Evolutionary conservation across 2,888 invertebrate genomes (phyloP), one percentile per base, ranked within the genome.

Genomic region (Ephialtes manifestator): DNA sequence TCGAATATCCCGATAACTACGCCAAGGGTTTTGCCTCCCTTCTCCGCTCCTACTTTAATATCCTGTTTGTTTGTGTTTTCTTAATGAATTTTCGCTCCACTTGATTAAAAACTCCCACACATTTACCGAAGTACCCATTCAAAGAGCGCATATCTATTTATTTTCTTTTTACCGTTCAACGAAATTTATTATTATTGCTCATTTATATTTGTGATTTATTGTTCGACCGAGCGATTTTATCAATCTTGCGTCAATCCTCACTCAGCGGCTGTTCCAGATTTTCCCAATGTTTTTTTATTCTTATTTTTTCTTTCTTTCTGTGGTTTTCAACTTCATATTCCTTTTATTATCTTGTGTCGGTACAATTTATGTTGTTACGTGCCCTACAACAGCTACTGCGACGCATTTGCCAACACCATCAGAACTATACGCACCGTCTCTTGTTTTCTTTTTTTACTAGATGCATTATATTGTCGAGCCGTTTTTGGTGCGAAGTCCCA

Each of bases 401-500:
- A 0, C 48, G 67, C 39, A 48, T 46, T 58, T 46, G 20, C 20
- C 13, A 43, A 18, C 70, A 35, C 20, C 43, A 43, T 2, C 35
- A 2, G 48, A 39, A 18, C 39, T 39, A 39, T 39, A 15, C 53
- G 53, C 7, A 31, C 70, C 53, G 43, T 53, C 13, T 76, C 71
- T 78, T 60, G 58, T 51, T 51, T 79, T 76, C 68, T 81, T 51
- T 67, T 65, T 63, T 81, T 83, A 79, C 20, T 84, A 82, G 83
- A 83, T 81, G 77, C 78, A 53, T 86, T n/a, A n/a, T 76, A 92
- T 92, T 91, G 89, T 90, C 91, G 87, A 90, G 89, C 93, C 93
- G 92, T 93, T 93, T 93, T 92, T 90, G 93, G 87, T 83, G 83
- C 48, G 46, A 39, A 60, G n/a, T 35, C 87, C 89, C 90, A 91